Conservation (phyloP, 2,888 invertebrate species). For the Macaria liturata region DNA sequence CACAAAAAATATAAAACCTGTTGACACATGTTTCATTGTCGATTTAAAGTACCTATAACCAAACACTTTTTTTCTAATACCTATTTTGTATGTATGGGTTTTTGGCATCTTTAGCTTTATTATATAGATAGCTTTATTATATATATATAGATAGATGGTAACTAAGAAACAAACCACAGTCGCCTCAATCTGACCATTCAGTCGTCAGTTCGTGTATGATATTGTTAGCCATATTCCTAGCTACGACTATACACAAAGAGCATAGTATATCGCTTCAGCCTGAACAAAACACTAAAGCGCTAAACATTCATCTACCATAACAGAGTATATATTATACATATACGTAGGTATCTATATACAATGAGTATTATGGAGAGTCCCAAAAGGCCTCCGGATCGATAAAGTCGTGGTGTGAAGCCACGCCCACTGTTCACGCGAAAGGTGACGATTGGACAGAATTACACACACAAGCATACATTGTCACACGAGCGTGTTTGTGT, state of each 20-base stretch:
- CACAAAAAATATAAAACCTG: too few species aligned
- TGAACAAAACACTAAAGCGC: too few species aligned
- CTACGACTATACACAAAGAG: conserved; percentile 1
- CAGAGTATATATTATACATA: neutral
- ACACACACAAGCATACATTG: conserved; percentile 18
- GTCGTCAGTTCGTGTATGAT: neutral
- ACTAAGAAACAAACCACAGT: too few species aligned
- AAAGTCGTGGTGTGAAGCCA: conserved; percentile 57
- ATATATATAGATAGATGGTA: too few species aligned
- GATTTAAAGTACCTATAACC: too few species aligned
- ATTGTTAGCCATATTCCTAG: conserved; percentile 1
- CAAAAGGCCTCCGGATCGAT: conserved; percentile 32
- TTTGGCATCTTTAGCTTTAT: too few species aligned
- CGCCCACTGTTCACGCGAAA: conserved; percentile 77
- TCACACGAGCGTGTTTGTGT: conserved; percentile 1
- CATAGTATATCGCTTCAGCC: neutral
- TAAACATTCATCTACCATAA: too few species aligned
- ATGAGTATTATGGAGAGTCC: conserved; percentile 10
- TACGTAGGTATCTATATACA: neutral
- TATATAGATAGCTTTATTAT: too few species aligned
- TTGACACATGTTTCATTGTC: too few species aligned
- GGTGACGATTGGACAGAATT: conserved; percentile 77
- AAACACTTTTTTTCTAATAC: too few species aligned
- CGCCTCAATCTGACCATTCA: too few species aligned
- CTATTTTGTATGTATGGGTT: too few species aligned